These are phyloP conservation scores for Mus pahari DNA, from an alignment of 2,113 vertebrate species.

Conservation along the genomic window DNA sequence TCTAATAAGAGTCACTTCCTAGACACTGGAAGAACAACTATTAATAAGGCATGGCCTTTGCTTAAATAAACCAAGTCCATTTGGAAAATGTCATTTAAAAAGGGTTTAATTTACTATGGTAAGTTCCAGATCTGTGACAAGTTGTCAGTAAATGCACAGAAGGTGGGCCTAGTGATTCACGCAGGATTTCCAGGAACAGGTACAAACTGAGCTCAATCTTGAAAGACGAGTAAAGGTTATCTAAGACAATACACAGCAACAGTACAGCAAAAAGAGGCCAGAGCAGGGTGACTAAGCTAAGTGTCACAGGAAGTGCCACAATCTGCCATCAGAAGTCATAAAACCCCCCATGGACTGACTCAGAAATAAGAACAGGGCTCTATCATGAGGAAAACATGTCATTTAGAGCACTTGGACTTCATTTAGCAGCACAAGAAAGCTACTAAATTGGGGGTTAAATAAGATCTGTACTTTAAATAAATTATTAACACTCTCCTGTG, in stretches of 20 bases:
- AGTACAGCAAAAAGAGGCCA: neutral
- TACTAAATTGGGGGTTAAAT: neutral
- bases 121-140: conserved; percentile 22
- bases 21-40: neutral
- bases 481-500: neutral
- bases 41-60: neutral
- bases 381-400: neutral
- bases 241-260: neutral
- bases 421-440: neutral
- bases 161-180: neutral
- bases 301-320: neutral
- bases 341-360: neutral
- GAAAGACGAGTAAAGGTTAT: conserved; percentile 27
- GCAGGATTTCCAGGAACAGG: neutral
- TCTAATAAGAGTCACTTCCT: neutral
- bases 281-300: neutral
- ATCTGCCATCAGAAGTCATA: conserved; percentile 1
- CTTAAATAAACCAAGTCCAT: conserved; percentile 41
- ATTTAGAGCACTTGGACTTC: neutral
- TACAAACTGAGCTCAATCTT: neutral
- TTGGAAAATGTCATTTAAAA: neutral
- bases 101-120: neutral
- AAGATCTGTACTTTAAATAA: conserved; percentile 44
- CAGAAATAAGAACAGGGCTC: neutral
- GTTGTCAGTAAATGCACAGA: neutral